These are phyloP conservation scores for Bursaphelenchus mucronatus DNA, from an alignment of 1,140 invertebrate genomes.

Conservation along the genomic window DNA sequence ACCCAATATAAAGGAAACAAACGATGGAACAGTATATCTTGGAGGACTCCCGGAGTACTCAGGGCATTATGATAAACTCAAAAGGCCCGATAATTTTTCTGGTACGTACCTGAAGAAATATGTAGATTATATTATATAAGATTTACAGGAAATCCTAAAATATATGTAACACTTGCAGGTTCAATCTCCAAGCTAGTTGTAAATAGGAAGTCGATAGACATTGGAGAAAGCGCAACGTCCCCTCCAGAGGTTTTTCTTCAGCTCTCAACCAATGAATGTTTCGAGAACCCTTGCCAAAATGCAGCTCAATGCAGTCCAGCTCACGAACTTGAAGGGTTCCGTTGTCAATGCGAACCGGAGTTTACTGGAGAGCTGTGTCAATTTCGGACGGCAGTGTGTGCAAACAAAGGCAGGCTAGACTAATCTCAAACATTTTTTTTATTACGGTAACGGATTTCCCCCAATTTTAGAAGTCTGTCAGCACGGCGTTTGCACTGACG, in stretches of 20 bases:
- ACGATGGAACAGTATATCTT: background rate
- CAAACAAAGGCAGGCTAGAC: conserved; percentile 41
- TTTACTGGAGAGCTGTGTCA: conserved; percentile 40
- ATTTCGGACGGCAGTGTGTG: conserved; percentile 30
- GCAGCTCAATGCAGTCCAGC: conserved; percentile 32
- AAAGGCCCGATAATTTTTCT: background rate
- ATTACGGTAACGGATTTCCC: no score
- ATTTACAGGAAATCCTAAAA: no score
- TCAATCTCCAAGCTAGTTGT: conserved; percentile 35
- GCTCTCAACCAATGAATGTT: conserved; percentile 23
- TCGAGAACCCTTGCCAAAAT: conserved; percentile 36
- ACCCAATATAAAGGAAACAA: conserved; percentile 1
- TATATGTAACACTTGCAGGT: conserved; percentile 18
- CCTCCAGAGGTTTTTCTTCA: conserved; percentile 20
- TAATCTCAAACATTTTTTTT: no score
- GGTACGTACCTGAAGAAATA: background rate
- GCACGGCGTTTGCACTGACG: conserved; percentile 43
- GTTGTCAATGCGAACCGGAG: conserved; percentile 30
- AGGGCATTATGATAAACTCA: background rate
- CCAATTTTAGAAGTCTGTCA: conserved; percentile 37
- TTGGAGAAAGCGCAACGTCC: conserved; percentile 30
- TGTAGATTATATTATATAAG: no score
- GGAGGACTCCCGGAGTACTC: background rate
- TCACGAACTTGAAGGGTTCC: conserved; percentile 42
- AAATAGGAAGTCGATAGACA: conserved; percentile 26